Evolutionary conservation across 2,797 vertebrate species (phyloP).

Genomic region (Coilia nasus): DNA sequence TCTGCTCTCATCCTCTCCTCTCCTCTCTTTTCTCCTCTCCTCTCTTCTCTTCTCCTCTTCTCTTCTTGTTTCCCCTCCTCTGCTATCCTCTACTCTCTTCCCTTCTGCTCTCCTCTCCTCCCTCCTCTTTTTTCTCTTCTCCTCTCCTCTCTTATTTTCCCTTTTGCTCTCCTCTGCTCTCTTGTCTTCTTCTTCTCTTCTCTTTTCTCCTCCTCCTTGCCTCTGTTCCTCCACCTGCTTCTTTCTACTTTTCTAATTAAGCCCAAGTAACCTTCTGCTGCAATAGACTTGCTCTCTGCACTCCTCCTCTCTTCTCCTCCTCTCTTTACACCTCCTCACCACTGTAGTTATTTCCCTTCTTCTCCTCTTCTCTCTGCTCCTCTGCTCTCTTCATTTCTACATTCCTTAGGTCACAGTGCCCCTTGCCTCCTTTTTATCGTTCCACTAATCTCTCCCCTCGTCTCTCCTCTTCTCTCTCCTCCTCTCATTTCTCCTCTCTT

Average conservation of each 20-base stretch:
- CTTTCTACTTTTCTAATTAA: too few relatives aligned
- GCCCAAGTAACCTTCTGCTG: too few relatives aligned
- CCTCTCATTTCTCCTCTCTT: too few relatives aligned
- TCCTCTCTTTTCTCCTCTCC: conserved; percentile 24
- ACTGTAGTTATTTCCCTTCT: conserved; percentile 33
- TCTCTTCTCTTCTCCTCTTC: conserved; percentile 22
- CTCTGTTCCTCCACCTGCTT: too few relatives aligned
- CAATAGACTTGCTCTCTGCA: too few relatives aligned
- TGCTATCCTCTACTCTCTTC: background rate
- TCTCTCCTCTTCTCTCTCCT: background rate
- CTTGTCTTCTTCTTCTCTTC: background rate
- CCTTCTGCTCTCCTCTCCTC: too few relatives aligned
- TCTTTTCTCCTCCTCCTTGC: too few relatives aligned
- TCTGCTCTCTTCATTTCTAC: background rate
- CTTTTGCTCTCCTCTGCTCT: too few relatives aligned
- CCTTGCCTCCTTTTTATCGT: background rate
- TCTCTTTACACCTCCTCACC: background rate
- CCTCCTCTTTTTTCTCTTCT: conserved; percentile 12
- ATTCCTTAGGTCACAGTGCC: too few relatives aligned
- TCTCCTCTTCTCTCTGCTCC: conserved; percentile 16
- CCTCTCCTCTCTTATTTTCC: conserved; percentile 20
- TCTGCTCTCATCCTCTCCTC: background rate
- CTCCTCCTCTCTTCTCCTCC: background rate
- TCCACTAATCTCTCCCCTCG: background rate
- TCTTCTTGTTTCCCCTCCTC: background rate